Conservation (phyloP, 2,888 invertebrate species). For the Drosophila peninsularis region DNA sequence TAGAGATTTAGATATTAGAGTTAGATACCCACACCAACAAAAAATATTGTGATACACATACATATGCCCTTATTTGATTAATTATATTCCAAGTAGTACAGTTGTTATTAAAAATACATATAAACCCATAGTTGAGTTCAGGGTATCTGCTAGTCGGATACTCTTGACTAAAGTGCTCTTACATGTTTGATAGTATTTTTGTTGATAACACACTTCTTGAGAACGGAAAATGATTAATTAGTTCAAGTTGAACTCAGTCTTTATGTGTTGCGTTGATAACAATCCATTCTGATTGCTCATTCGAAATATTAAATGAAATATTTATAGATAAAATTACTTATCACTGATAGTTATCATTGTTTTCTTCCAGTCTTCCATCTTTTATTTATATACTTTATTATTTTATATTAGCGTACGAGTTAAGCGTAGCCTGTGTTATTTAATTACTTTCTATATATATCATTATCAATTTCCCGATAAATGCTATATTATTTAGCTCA, state of each 20-base stretch:
- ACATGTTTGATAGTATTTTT: background rate
- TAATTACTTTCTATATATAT: background rate
- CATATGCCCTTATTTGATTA: too few relatives aligned
- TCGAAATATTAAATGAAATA: constrained; percentile 12
- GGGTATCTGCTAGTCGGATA: background rate
- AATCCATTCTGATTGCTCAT: constrained; percentile 31
- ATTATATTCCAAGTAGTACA: too few relatives aligned
- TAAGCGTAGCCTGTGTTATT: too few relatives aligned
- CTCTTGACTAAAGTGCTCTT: background rate
- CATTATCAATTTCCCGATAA: background rate
- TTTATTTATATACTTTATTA: background rate
- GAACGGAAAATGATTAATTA: background rate
- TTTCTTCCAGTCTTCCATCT: background rate
- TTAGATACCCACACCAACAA: too few relatives aligned
- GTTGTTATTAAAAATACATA: too few relatives aligned
- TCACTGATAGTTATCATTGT: constrained; percentile 18
- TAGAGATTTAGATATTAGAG: too few relatives aligned
- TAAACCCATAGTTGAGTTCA: too few relatives aligned
- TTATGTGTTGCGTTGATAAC: constrained; percentile 20
- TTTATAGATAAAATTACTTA: constrained; percentile 18
- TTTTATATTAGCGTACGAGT: background rate
- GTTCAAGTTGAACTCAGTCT: background rate
- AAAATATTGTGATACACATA: too few relatives aligned
- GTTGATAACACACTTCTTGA: background rate
- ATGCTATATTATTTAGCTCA: background rate